Evolutionary conservation across 2,113 vertebrate genomes (phyloP), one percentile per base, ranked within the genome.

Genomic region (Gadus macrocephalus): DNA sequence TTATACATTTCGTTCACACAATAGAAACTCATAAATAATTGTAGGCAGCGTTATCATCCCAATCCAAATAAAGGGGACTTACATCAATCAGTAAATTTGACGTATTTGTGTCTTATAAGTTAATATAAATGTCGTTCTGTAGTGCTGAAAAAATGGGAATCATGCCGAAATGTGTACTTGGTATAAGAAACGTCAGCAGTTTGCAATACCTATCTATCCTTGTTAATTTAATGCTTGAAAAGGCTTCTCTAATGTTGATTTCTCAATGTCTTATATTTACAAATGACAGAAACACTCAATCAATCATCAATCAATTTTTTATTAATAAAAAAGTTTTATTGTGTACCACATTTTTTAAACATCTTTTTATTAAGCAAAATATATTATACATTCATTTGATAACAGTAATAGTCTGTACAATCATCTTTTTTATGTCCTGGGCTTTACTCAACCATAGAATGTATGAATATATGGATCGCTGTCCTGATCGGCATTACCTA

Each of bases 351-450:
- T 72, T 86, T 77, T 78, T 71, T 35, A 78, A 81, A 91, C 83
- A 90, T 83, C 78, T 82, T 84, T 84, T 69, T 58, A 58, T 67
- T 78, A 82, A 87, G 83, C 81, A 91, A 91, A 91, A 91, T 92
- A 92, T 92, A 93, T 93, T 93, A 92, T 89, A 84, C 69, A 90
- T 92, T 88, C 66, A 83, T 83, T 87, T 84, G 76, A 85, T 82
- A 85, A 87, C 74, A 72, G 82, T 83, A 83, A 84, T 79, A 89
- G 55, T 81, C 78, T 89, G 83, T 88, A 90, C 88, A 91, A 80
- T 83, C 77, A 73, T 76, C 53, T 64, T 66, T 27, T 49, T 77
- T 28, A 42, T 70, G 73, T 53, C 71, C 71, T 28, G 71, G 56
- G 69, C 56, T 66, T 59, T 3, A 7, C 70, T 81, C 83, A 71